Conservation (phyloP, 2,797 vertebrate species). For the Neoniphon sammara region DNA sequence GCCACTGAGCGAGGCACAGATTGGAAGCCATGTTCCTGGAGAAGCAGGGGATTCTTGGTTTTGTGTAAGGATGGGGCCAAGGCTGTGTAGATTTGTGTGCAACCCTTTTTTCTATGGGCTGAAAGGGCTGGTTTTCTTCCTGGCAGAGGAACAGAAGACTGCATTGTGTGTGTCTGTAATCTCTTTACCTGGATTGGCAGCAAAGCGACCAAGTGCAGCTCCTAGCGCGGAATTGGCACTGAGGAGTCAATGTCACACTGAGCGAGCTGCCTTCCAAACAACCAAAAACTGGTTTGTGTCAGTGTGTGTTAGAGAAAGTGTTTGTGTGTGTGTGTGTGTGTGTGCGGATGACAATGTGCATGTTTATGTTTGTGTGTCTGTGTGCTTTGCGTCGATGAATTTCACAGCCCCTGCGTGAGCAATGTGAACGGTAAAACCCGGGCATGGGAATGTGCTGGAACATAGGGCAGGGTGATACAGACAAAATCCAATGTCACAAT, state of each 20-base stretch:
- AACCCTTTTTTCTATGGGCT: constrained; percentile 57
- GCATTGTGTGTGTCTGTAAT: constrained; percentile 87
- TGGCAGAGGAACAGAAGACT: constrained; percentile 85
- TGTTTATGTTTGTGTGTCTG: constrained; percentile 41
- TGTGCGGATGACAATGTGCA: constrained; percentile 25
- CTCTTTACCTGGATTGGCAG: constrained; percentile 87
- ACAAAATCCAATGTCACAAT: too few relatives aligned
- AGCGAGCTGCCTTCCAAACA: constrained; percentile 74
- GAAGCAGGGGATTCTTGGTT: constrained; percentile 75
- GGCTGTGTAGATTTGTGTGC: constrained; percentile 73
- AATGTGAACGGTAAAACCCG: constrained; percentile 27
- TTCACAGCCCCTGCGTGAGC: constrained; percentile 35
- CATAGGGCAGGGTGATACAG: too few relatives aligned
- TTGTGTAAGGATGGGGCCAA: constrained; percentile 64
- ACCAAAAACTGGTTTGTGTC: constrained; percentile 64
- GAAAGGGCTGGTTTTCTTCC: constrained; percentile 82
- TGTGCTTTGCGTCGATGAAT: constrained; percentile 46
- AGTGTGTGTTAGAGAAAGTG: constrained; percentile 60
- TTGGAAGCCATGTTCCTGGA: constrained; percentile 74
- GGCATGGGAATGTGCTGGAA: constrained; percentile 18
- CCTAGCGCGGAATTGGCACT: constrained; percentile 80
- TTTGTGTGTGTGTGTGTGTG: constrained; percentile 50
- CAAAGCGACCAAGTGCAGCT: constrained; percentile 79
- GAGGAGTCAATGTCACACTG: constrained; percentile 81
- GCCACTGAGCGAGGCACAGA: constrained; percentile 51